Base-by-base conservation (phyloP, 2,797 vertebrate species). In the Brachyalestes nurse region DNA sequence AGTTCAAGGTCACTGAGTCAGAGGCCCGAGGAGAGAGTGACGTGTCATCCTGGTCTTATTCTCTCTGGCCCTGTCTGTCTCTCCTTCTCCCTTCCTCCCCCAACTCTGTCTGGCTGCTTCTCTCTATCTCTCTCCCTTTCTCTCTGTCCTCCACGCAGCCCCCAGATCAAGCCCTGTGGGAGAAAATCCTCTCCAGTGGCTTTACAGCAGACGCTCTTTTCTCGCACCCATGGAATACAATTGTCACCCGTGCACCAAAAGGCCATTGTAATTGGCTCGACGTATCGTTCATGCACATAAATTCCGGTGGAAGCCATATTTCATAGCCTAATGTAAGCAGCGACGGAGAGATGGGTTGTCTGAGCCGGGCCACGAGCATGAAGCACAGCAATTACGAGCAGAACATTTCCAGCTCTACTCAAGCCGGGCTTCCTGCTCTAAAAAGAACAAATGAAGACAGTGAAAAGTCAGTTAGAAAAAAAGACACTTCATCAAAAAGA, bases 71-170 rank as follows among this genome's bases (percentile, higher is more conserved):
- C 65, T 72, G 47, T 70, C 72, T 61, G n/a, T 77, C 62, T 82
- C 76, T 66, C 60, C 40, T 9, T 34, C 23, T 73, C 49, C 21
- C 74, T 45, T 65, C 47, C 25, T 51, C 9, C 72, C 74, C 23
- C 79, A 53, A 66, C 67, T 60, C 70, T 42, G 25, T 73, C 80
- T 82, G 58, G 40, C 67, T 77, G 69, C 66, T 40, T 72, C 57
- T 16, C 2, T 77, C 47, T 21, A 25, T 65, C 64, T 19, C 71
- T 19, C 79, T 51, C 62, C 17, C 51, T 21, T 62, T 67, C 42
- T 70, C 55, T 55, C 66, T 77, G 89, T 93, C 91, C 87, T 78
- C 90, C 79, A 86, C 90, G 80, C 81, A 84, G 87, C 84, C 77
- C 85, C 47, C 82, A 88, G 86, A 90, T 88, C 86, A 86, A 73